Evolutionary conservation across 2,113 vertebrate genomes (phyloP), one percentile per base, ranked within the genome.

Genomic region (Chunga burmeisteri): DNA sequence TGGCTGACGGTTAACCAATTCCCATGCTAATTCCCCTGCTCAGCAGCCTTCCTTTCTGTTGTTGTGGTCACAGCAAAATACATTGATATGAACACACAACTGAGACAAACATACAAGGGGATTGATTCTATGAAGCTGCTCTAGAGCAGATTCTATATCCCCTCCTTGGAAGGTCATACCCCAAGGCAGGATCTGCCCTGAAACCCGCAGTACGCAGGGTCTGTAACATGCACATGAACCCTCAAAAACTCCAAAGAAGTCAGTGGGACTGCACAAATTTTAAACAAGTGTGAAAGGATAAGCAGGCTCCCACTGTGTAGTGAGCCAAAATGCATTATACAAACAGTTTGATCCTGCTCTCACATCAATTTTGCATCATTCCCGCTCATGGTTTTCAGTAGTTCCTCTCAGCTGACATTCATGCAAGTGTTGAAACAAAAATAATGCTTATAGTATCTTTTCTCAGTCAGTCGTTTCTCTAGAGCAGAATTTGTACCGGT

Each of bases 331-430:
- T 13, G 55, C 71, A 73, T 79, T 89, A 91, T 20, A 20, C 81
- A 72, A 84, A 95, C 68, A 68, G 44, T 44, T 85, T 83, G 87
- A 88, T 68, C 92, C 91, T 94, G 89, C 84, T 96, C 81, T 91
- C 87, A 32, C 87, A 95, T 94, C 93, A 91, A 20, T 90, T 96
- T 90, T 81, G 63, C 63, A 93, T 83, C 78, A 93, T 80, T 90
- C 78, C 81, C 92, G 81, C 55, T 86, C 91, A 59, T 62, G 71
- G 78, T 70, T 94, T 92, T 82, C 86, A 94, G 84, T 29, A 59
- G 58, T 53, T 94, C 26, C 42, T 74, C 78, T 94, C 91, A 94
- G 93, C 87, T 96, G 94, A 87, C 89, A 80, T 49, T 38, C 42
- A 77, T 9, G 32, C 49, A 75, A 85, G 83, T 25, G 62, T 5